These are phyloP conservation scores for Silurus lanzhouensis DNA, from an alignment of 2,797 vertebrate species.

Conservation along the genomic window DNA sequence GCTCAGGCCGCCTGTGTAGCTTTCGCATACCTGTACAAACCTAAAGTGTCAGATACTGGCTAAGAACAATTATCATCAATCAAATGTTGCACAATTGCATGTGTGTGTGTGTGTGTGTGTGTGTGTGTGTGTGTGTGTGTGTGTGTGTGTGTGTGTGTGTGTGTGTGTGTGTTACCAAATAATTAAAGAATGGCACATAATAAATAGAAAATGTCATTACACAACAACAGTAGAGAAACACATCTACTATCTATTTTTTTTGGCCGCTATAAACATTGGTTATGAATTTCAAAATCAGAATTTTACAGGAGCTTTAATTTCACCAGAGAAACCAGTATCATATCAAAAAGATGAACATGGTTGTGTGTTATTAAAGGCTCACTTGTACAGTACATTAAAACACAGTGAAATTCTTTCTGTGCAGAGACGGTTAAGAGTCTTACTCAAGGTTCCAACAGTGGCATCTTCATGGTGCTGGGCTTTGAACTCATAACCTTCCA, in stretches of 20 bases:
- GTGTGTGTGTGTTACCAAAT: background rate
- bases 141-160: no score
- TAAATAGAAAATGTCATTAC: background rate
- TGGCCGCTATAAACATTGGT: background rate
- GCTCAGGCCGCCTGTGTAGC: conserved; percentile 32
- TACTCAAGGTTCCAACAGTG: no score
- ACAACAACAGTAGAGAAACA: background rate
- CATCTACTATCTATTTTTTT: no score
- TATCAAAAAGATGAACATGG: background rate
- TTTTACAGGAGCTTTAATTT: background rate
- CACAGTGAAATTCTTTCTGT: no score
- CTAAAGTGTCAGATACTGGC: conserved; percentile 8
- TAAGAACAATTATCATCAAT: background rate
- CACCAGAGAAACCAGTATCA: background rate
- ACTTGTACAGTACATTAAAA: background rate
- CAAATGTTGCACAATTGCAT: background rate
- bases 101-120: conserved; percentile 1
- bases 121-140: background rate
- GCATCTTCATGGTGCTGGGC: no score
- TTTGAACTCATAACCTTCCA: no score
- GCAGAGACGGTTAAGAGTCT: no score
- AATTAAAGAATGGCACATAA: background rate
- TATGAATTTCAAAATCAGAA: background rate
- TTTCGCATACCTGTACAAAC: conserved; percentile 47
- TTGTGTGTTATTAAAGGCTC: background rate